A percentile compares a stretch with the other conserved stretches of the same genome.
Evolutionary conservation across 2,888 invertebrate genomes (phyloP).

Genomic region (Biston betularia): DNA sequence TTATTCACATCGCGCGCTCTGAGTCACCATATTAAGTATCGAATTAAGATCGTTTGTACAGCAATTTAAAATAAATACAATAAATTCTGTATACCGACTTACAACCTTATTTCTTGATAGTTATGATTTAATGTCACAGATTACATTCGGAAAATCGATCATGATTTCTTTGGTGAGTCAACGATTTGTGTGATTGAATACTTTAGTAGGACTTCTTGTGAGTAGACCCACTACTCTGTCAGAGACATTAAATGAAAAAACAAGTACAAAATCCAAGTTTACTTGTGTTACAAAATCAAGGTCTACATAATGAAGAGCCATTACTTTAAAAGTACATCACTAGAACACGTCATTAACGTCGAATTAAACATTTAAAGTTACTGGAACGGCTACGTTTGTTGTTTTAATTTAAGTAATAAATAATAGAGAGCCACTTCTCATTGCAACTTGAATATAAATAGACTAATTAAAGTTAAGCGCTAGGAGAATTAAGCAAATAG

Average conservation of each 20-base stretch:
- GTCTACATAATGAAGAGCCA: conserved; percentile 7
- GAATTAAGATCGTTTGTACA: conserved; percentile 43
- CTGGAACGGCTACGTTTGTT: conserved; percentile 31
- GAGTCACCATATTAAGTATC: conserved; percentile 42
- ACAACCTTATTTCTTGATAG: conserved; percentile 2
- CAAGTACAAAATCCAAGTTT: neutral
- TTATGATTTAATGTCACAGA: conserved; percentile 17
- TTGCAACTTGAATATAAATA: conserved; percentile 82
- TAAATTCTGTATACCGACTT: conserved; percentile 20
- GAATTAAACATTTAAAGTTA: conserved; percentile 30
- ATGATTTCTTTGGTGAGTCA: conserved; percentile 3
- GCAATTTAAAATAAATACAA: conserved; percentile 38
- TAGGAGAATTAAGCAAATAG: conserved; percentile 67
- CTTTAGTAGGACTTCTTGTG: neutral
- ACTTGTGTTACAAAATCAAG: conserved; percentile 14
- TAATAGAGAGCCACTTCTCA: conserved; percentile 77
- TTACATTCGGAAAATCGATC: neutral
- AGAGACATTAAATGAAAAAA: too few species aligned
- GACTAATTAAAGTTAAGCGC: conserved; percentile 79
- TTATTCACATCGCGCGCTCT: conserved; percentile 43
- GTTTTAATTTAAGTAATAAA: conserved; percentile 57
- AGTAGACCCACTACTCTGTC: neutral
- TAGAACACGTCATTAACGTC: conserved; percentile 27
- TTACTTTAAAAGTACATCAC: conserved; percentile 24
- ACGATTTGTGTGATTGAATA: conserved; percentile 2